Evolutionary conservation across 2,113 vertebrate species (phyloP).

Genomic region (Toxostoma redivivum): DNA sequence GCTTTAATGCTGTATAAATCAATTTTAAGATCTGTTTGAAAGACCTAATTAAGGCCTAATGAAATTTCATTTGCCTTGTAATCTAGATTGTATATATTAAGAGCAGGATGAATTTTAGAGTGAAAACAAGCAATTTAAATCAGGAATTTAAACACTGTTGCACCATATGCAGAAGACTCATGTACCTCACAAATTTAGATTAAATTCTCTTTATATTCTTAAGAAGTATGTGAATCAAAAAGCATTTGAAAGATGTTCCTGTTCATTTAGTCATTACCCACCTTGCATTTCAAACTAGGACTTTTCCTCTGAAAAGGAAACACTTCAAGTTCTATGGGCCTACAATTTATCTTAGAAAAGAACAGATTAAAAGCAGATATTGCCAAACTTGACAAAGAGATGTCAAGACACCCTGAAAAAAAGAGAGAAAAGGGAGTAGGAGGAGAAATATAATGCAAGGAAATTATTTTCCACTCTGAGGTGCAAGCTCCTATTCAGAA

Average conservation of each 20-base stretch:
- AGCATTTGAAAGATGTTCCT: neutral
- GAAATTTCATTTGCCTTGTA: neutral
- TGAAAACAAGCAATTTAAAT: neutral
- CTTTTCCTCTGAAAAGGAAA: neutral
- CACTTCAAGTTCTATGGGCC: neutral
- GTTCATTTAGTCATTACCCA: neutral
- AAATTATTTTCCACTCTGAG: neutral
- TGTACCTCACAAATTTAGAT: accelerated
- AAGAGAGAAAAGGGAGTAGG: accelerated
- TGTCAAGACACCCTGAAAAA: neutral
- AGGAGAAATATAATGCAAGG: neutral
- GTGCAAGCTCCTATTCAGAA: neutral
- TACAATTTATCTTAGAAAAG: neutral
- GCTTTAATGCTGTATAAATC: neutral
- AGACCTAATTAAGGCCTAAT: neutral
- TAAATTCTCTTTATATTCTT: neutral
- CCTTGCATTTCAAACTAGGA: neutral
- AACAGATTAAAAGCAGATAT: neutral
- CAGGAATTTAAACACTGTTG: neutral
- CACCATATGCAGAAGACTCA: neutral
- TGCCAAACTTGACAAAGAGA: neutral
- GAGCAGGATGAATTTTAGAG: neutral
- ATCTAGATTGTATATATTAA: neutral
- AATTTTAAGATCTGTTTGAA: neutral
- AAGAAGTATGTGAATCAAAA: neutral